phyloP scores from a whole-genome alignment of 2,113 vertebrate genomes.

The Bagarius yarrelli region DNA sequence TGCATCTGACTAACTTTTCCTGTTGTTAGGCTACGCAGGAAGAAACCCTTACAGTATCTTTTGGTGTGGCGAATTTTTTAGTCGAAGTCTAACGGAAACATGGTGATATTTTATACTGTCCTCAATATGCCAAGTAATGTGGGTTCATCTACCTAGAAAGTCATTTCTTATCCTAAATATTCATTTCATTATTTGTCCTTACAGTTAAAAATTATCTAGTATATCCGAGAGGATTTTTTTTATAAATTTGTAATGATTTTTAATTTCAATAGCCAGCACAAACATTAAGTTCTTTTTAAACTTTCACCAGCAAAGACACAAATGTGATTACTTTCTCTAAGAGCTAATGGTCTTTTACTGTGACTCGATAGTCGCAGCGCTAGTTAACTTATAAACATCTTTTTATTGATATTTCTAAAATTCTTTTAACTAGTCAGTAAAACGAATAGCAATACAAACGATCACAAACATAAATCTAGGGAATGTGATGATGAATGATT shows the following conservation, averaged over 20 bases:
- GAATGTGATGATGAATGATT: too few species aligned
- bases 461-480: too few species aligned
- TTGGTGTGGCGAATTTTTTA: neutral
- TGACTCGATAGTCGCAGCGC: neutral
- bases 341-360: too few species aligned
- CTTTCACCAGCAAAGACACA: too few species aligned
- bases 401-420: neutral
- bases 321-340: too few species aligned
- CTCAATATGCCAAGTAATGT: neutral
- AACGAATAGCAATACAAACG: neutral
- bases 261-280: too few species aligned
- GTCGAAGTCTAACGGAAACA: neutral
- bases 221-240: too few species aligned
- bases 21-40: too few species aligned
- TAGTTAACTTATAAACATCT: neutral
- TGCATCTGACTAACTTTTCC: too few species aligned
- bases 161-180: neutral
- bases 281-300: too few species aligned
- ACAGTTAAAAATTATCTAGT: neutral
- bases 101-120: neutral
- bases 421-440: neutral
- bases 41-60: neutral
- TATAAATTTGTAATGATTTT: too few species aligned
- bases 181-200: neutral
- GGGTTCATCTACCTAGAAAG: too few species aligned